These are phyloP conservation scores for Tribolium madens DNA, from an alignment of 1,140 invertebrate species.

Conservation along the genomic window DNA sequence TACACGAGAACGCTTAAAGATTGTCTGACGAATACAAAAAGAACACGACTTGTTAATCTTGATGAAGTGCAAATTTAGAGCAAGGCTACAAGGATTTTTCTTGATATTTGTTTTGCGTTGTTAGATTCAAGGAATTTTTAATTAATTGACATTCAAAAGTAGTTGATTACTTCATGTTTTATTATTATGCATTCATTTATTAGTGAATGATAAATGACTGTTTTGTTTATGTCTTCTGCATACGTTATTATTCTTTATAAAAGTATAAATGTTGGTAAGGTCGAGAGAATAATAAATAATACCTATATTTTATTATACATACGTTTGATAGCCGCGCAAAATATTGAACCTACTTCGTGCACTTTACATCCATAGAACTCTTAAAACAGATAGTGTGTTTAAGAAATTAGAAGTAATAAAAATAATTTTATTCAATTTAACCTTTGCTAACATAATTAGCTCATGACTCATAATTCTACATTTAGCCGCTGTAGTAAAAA, in stretches of 20 bases:
- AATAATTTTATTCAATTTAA: too few species aligned
- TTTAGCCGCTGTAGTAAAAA: too few species aligned
- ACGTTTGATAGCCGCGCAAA: constrained; percentile 12
- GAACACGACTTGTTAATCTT: neutral
- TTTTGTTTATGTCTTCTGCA: constrained; percentile 36
- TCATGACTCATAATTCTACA: too few species aligned
- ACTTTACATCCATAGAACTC: neutral
- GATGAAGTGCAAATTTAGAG: constrained; percentile 16
- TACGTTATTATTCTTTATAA: constrained; percentile 22
- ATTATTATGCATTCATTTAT: constrained; percentile 33
- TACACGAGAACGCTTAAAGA: constrained; percentile 5
- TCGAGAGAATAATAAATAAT: constrained; percentile 31
- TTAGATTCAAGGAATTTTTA: constrained; percentile 14
- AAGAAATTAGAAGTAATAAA: neutral
- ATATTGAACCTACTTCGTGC: constrained; percentile 1
- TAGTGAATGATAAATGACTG: constrained; percentile 23
- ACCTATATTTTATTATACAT: constrained; percentile 6
- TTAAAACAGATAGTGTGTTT: neutral
- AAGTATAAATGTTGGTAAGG: constrained; percentile 1
- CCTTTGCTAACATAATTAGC: too few species aligned
- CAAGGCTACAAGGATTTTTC: neutral
- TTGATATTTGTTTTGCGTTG: neutral
- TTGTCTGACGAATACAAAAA: neutral
- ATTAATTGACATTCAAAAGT: constrained; percentile 35
- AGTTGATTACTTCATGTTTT: constrained; percentile 32